Percentiles rank a stretch among this genome's conserved stretches.
These are phyloP conservation scores for Geotrypetes seraphini DNA, from an alignment of 2,797 vertebrate species.

Conservation along the genomic window DNA sequence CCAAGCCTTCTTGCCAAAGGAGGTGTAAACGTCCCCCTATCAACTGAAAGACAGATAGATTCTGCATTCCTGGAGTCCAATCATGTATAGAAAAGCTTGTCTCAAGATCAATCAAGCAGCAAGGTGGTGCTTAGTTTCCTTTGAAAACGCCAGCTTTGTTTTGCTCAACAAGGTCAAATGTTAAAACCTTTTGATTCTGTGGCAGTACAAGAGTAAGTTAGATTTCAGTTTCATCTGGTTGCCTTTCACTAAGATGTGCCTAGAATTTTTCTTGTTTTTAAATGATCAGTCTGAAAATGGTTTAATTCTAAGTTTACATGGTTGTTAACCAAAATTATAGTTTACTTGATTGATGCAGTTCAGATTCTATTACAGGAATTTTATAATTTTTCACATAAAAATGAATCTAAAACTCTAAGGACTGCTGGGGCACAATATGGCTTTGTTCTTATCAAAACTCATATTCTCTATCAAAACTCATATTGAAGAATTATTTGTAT, in stretches of 20 bases:
- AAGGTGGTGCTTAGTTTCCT: constrained; percentile 52
- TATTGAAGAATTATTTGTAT: too few relatives aligned
- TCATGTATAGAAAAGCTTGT: constrained; percentile 46
- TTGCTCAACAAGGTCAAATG: constrained; percentile 54
- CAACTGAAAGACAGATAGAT: constrained; percentile 26
- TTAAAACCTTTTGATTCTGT: constrained; percentile 48
- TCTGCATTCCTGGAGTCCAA: constrained; percentile 50
- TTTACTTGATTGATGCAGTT: too few relatives aligned
- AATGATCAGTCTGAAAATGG: too few relatives aligned
- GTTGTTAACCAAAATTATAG: too few relatives aligned
- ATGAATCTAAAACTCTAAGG: too few relatives aligned
- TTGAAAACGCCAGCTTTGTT: constrained; percentile 50
- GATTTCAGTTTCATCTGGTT: constrained; percentile 21
- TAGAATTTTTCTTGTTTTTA: too few relatives aligned
- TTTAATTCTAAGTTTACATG: too few relatives aligned
- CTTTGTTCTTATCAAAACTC: too few relatives aligned
- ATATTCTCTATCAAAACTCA: too few relatives aligned
- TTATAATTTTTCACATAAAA: too few relatives aligned
- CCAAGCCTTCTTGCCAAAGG: constrained; percentile 5
- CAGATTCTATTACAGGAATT: too few relatives aligned
- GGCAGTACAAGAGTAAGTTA: constrained; percentile 19
- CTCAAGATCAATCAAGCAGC: constrained; percentile 54
- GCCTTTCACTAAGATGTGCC: not conserved
- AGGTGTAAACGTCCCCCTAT: constrained; percentile 25
- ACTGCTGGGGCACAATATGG: too few relatives aligned